Base-by-base conservation (phyloP, 2,113 vertebrate genomes). In the Pomatostomus ruficeps region DNA sequence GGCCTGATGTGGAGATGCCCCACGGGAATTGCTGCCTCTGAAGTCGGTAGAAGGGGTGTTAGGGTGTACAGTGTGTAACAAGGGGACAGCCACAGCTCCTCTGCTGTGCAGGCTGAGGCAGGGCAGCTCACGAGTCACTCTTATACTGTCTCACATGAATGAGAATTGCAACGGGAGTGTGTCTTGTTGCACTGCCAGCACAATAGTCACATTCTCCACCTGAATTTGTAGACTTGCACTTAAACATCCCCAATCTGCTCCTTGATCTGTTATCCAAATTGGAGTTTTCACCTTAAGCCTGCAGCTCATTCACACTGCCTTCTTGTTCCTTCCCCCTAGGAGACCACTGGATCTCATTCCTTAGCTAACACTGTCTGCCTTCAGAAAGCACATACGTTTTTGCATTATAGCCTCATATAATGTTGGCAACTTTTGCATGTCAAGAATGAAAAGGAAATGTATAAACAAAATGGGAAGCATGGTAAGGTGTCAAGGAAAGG, bases 41-140 rank as follows among this genome's bases (percentile, higher is more conserved):
- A 46, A 40, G 48, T 10, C 3, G 1, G 10, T 43, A 59, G 82
- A 72, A 75, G 21, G 35, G 21, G 21, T 12, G 6, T 85, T 4
- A 3, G 33, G 21, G 19, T 33, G 51, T 33, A 14, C 22, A 24
- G 52, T 1, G 4, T 40, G 31, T 40, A 62, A 54, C 13, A 10
- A 25, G 25, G 63, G n/a, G 31, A 67, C 35, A 81, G 66, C 20
- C 1, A 8, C 26, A 46, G 35, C 48, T 67, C 35, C 24, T 68
- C 11, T 63, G 51, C 40, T 85, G 25, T 35, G n/a, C 68, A 58
- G 46, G 38, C 1, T 85, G 68, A 66, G 33, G 22, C 46, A 77
- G 11, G 0, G 1, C 49, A 79, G 49, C 45, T 78, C 16, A 20
- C 0, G 0, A 72, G 18, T 52, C 42, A 26, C 9, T 36, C 68